Percentiles rank a stretch among this genome's conserved stretches.
These are phyloP conservation scores for Drosophila helvetica DNA, from an alignment of 2,888 invertebrate species.

Conservation along the genomic window DNA sequence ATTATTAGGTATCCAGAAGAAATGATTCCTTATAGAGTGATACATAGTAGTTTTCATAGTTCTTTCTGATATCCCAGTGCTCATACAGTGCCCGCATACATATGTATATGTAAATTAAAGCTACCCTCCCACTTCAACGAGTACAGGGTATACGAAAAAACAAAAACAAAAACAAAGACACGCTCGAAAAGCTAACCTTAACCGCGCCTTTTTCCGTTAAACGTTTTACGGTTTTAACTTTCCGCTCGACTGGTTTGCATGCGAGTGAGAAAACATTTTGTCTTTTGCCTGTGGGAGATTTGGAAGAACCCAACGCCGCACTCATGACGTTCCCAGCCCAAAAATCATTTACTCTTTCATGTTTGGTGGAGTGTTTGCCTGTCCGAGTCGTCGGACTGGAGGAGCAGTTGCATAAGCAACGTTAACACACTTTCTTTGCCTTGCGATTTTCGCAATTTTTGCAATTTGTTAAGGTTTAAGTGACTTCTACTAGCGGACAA, in stretches of 20 bases:
- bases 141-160: not conserved
- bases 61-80: too few species aligned
- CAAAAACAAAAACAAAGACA: not conserved
- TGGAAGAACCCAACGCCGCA: not conserved
- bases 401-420: constrained; percentile 32
- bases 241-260: constrained; percentile 43
- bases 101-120: too few species aligned
- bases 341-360: constrained; percentile 28
- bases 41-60: too few species aligned
- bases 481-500: constrained; percentile 62
- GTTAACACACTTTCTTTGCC: not conserved
- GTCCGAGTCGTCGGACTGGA: not conserved
- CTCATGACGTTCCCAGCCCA: constrained; percentile 11
- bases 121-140: not conserved
- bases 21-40: too few species aligned
- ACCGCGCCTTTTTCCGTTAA: constrained; percentile 73
- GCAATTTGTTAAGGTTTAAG: constrained; percentile 38
- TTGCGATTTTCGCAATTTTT: constrained; percentile 18
- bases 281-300: not conserved
- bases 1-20: too few species aligned
- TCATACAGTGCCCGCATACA: too few species aligned
- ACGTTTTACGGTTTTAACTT: constrained; percentile 62
- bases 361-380: constrained; percentile 24
- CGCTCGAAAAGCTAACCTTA: constrained; percentile 55
- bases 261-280: not conserved